phyloP scores from a whole-genome alignment of 2,888 invertebrate genomes.

The Tetranychus truncatus region DNA sequence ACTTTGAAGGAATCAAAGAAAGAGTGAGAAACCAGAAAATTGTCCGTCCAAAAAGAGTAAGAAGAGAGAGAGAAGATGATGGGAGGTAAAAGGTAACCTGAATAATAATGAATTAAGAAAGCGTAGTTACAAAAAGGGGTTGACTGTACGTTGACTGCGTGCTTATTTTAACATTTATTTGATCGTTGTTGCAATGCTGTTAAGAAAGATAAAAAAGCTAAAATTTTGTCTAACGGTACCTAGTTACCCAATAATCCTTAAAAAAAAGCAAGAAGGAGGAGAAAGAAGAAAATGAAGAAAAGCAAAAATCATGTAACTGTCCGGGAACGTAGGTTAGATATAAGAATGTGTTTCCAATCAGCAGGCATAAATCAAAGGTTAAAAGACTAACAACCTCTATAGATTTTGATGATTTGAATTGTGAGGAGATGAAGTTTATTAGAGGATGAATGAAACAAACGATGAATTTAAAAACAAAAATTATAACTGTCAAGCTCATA shows the following conservation, averaged over 20 bases:
- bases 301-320: background rate
- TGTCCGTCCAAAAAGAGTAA: background rate
- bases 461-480: no score
- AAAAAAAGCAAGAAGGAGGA: conserved; percentile 1
- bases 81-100: background rate
- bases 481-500: no score
- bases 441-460: no score
- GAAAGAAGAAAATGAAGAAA: background rate
- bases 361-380: no score
- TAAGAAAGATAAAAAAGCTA: background rate
- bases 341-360: background rate
- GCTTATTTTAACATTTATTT: background rate
- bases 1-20: background rate
- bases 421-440: no score
- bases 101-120: background rate
- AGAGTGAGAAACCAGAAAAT: conserved; percentile 1
- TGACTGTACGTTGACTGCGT: background rate
- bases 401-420: no score
- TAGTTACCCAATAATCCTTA: background rate
- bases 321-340: background rate
- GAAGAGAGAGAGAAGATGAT: background rate
- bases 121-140: background rate
- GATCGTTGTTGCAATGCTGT: background rate
- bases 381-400: no score
- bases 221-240: background rate